These are phyloP conservation scores for Subacronicta megacephala DNA, from an alignment of 2,888 invertebrate genomes.

Conservation along the genomic window DNA sequence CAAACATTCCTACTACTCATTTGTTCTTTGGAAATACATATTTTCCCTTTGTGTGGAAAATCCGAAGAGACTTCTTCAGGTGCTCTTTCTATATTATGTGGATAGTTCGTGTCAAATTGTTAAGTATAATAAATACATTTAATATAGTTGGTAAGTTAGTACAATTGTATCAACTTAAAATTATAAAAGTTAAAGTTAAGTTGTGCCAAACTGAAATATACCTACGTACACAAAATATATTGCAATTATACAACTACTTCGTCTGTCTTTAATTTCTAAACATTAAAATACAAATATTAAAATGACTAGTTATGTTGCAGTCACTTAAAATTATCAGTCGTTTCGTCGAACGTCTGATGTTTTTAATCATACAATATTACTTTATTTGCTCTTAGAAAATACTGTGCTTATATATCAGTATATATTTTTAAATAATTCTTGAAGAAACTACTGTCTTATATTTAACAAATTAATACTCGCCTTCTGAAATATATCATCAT, in stretches of 20 bases:
- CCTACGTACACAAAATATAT: conserved; percentile 44
- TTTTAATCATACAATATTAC: too few species aligned
- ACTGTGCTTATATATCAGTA: too few species aligned
- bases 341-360: conserved; percentile 25
- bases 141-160: not conserved
- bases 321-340: conserved; percentile 23
- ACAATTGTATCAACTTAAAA: conserved; percentile 23
- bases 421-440: not conserved
- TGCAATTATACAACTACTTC: conserved; percentile 29
- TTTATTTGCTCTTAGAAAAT: too few species aligned
- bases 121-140: conserved; percentile 25
- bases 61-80: too few species aligned
- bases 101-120: conserved; percentile 36
- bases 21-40: too few species aligned
- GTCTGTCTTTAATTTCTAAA: conserved; percentile 41
- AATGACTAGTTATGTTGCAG: conserved; percentile 62
- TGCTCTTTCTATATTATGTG: too few species aligned
- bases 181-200: conserved; percentile 21
- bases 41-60: too few species aligned
- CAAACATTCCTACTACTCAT: too few species aligned
- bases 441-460: not conserved
- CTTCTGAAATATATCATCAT: not conserved
- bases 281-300: conserved; percentile 43
- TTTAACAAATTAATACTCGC: not conserved
- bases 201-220: conserved; percentile 51